These are phyloP conservation scores for Dynastes maya DNA, from an alignment of 2,888 invertebrate species.

Conservation along the genomic window DNA sequence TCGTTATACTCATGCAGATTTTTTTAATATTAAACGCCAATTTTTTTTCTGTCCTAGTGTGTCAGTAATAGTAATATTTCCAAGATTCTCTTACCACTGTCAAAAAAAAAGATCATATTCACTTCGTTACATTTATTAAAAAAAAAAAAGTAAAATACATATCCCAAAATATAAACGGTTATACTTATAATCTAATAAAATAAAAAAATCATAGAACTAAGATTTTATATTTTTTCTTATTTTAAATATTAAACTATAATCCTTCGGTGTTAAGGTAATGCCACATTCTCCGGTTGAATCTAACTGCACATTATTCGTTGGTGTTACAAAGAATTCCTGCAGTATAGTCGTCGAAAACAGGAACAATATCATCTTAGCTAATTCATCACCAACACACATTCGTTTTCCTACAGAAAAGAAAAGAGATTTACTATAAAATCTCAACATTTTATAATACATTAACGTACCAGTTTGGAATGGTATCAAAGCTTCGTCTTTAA, in stretches of 20 bases:
- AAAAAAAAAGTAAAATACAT: too few species aligned
- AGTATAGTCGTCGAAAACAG: conserved; percentile 78
- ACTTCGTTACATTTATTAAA: too few species aligned
- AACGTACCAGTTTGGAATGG: conserved; percentile 86
- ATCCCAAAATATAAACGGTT: too few species aligned
- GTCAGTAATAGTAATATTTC: too few species aligned
- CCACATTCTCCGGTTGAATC: conserved; percentile 82
- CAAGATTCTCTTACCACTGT: too few species aligned
- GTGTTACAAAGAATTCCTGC: conserved; percentile 72
- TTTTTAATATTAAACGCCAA: background rate
- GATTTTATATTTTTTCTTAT: conserved; percentile 13
- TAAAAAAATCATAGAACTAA: background rate
- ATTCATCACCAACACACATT: conserved; percentile 89
- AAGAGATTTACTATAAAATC: too few species aligned
- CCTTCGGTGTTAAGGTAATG: conserved; percentile 81
- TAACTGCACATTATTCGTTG: conserved; percentile 68
- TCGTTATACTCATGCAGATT: background rate
- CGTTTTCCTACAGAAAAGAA: conserved; percentile 78
- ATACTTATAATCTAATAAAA: too few species aligned
- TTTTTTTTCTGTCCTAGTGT: background rate
- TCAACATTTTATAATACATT: too few species aligned
- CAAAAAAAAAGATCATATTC: too few species aligned
- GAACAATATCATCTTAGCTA: conserved; percentile 81
- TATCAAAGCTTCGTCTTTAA: conserved; percentile 80
- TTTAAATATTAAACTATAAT: conserved; percentile 71